Percentiles rank a stretch among this genome's conserved stretches.
Conservation (phyloP, 2,113 vertebrate species). For the Xiphophorus maculatus region DNA sequence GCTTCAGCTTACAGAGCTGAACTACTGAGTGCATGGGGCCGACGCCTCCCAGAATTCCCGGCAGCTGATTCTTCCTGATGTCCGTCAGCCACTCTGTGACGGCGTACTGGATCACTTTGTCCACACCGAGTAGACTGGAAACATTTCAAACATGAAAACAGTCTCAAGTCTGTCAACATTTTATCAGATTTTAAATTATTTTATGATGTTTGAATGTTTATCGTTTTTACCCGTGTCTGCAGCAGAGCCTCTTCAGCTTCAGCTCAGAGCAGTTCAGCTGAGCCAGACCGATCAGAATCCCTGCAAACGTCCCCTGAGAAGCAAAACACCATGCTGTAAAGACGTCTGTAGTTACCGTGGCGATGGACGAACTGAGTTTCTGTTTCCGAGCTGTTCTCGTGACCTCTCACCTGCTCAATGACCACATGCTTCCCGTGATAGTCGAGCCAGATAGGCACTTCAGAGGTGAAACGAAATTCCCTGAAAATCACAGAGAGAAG, state of each 20-base stretch:
- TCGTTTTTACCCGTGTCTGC: conserved; percentile 85
- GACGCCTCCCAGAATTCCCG: conserved; percentile 90
- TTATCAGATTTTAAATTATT: background rate
- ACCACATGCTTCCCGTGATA: conserved; percentile 92
- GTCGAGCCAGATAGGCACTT: conserved; percentile 94
- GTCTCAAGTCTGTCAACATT: background rate
- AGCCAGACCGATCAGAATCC: conserved; percentile 91
- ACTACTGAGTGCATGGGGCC: conserved; percentile 94
- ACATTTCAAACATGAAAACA: conserved; percentile 5
- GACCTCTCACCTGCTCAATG: conserved; percentile 85
- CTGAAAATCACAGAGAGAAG: conserved; percentile 57
- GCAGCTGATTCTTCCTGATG: conserved; percentile 93
- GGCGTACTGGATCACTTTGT: conserved; percentile 91
- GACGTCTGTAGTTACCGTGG: background rate
- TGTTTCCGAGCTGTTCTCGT: background rate
- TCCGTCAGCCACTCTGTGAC: conserved; percentile 91
- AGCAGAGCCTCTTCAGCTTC: conserved; percentile 91
- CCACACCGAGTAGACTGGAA: conserved; percentile 87
- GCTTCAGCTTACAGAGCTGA: conserved; percentile 87
- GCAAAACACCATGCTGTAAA: conserved; percentile 9
- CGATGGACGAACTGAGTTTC: background rate
- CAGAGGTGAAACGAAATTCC: conserved; percentile 92
- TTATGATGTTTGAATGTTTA: background rate
- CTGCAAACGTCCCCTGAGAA: conserved; percentile 89
- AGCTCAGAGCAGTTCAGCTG: conserved; percentile 93